These are phyloP conservation scores for Aphodius granarius DNA, from an alignment of 2,888 invertebrate species.

Conservation along the genomic window DNA sequence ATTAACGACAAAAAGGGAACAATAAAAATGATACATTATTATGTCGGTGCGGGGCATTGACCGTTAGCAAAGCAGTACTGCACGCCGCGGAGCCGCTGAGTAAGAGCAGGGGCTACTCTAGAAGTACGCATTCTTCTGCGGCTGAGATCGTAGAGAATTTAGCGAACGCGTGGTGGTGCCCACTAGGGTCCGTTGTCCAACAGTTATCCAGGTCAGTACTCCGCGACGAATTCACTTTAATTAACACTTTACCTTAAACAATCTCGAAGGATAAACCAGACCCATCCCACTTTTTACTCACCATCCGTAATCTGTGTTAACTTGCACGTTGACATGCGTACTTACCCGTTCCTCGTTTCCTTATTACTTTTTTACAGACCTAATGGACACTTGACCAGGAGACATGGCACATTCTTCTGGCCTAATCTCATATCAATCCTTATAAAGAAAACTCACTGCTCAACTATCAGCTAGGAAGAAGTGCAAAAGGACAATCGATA, in stretches of 20 bases:
- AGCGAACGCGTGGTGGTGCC: slow-evolving; percentile 27
- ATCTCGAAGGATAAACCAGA: neutral
- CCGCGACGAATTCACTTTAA: slow-evolving; percentile 26
- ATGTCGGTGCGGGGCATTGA: slow-evolving; percentile 34
- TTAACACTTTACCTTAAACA: slow-evolving; percentile 23
- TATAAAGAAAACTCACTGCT: too few relatives aligned
- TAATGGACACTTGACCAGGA: too few relatives aligned
- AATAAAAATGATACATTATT: slow-evolving; percentile 30
- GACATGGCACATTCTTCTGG: too few relatives aligned
- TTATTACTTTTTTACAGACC: slow-evolving; percentile 9
- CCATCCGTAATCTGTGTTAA: neutral
- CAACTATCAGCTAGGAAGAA: too few relatives aligned
- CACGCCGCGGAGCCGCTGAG: slow-evolving; percentile 26
- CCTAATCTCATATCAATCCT: too few relatives aligned
- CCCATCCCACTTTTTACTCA: neutral
- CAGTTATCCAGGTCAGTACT: slow-evolving; percentile 34
- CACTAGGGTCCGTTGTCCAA: slow-evolving; percentile 27
- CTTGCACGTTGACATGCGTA: neutral
- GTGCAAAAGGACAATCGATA: too few relatives aligned
- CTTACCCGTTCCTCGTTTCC: neutral
- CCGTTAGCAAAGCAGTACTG: slow-evolving; percentile 37
- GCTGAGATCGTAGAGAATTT: slow-evolving; percentile 38
- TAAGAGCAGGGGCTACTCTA: slow-evolving; percentile 34
- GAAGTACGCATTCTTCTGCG: slow-evolving; percentile 37
- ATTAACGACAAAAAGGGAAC: slow-evolving; percentile 24